Conservation (phyloP, 2,797 vertebrate genomes). For the Pteropus rufus region DNA sequence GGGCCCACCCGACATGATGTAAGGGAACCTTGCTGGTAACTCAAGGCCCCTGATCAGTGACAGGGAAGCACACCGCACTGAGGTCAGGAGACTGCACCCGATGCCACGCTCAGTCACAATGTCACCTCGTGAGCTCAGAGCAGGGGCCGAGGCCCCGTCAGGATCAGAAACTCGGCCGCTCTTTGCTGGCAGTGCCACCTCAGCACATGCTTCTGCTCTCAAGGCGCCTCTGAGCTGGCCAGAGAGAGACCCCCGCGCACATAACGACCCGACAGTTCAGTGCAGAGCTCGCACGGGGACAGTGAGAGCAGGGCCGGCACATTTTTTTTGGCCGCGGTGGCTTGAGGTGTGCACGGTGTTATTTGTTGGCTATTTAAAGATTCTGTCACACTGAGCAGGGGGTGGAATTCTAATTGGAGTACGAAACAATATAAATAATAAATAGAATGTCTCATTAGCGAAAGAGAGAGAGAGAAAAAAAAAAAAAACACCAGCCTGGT, state of each 20-base stretch:
- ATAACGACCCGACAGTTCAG: fast-evolving
- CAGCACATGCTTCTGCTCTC: neutral
- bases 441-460: neutral
- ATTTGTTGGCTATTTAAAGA: neutral
- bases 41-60: neutral
- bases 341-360: neutral
- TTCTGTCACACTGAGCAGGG: neutral
- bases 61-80: fast-evolving
- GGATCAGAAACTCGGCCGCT: neutral
- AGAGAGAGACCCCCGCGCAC: neutral
- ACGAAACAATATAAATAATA: neutral
- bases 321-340: neutral
- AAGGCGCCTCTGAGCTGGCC: fast-evolving
- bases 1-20: neutral
- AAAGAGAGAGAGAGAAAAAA: neutral
- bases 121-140: neutral
- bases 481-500: fast-evolving
- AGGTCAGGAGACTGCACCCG: neutral
- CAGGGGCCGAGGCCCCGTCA: fast-evolving
- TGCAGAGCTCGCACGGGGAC: fast-evolving
- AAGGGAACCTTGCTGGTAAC: neutral
- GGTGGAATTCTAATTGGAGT: neutral
- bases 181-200: neutral
- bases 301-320: fast-evolving
- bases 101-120: too few relatives aligned